Conservation (phyloP, 2,888 invertebrate genomes). For the Acheta domesticus region DNA sequence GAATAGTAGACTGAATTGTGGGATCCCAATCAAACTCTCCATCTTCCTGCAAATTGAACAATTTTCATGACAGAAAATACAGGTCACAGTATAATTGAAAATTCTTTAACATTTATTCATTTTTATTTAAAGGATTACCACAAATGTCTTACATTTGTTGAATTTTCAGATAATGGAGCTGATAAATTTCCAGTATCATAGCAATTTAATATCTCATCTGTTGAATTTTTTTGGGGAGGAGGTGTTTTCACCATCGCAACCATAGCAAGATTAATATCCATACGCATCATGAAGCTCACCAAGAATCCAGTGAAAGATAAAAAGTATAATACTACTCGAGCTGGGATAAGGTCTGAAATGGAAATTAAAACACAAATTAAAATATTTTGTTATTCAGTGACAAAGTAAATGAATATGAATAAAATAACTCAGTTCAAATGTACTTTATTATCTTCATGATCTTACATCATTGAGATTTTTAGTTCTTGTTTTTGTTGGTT, state of each 20-base stretch:
- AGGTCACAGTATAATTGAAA: neutral
- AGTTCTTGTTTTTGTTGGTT: neutral
- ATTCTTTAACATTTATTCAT: neutral
- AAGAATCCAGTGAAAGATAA: conserved; percentile 69
- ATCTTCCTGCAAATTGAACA: conserved; percentile 42
- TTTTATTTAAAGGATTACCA: too few relatives aligned
- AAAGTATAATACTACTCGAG: conserved; percentile 66
- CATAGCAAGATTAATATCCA: conserved; percentile 68
- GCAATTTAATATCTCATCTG: conserved; percentile 41
- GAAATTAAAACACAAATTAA: neutral
- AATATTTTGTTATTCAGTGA: neutral
- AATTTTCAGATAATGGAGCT: neutral
- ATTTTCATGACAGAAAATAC: neutral
- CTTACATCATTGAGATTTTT: neutral
- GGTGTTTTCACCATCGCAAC: conserved; percentile 61
- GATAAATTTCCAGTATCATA: conserved; percentile 37
- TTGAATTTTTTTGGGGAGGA: conserved; percentile 38
- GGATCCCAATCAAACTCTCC: conserved; percentile 65
- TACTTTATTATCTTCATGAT: neutral
- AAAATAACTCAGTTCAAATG: too few relatives aligned
- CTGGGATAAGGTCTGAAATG: conserved; percentile 56
- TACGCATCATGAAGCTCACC: conserved; percentile 73
- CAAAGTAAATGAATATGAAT: too few relatives aligned
- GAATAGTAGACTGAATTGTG: conserved; percentile 60
- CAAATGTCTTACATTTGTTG: neutral